phyloP scores from a whole-genome alignment of 2,113 vertebrate genomes.

The Brachyhypopomus gauderio region DNA sequence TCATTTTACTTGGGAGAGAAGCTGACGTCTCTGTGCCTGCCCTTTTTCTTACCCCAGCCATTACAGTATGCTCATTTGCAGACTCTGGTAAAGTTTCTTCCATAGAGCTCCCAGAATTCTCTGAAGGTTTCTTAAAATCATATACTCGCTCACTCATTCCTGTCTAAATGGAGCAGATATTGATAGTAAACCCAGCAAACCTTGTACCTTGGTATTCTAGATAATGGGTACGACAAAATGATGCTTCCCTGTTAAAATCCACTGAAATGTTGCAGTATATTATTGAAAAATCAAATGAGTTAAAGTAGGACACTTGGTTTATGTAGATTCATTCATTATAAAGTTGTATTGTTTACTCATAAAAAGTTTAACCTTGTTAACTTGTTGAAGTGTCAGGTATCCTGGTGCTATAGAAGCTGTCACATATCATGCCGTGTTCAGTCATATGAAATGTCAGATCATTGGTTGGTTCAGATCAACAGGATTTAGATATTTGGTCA shows the following conservation, averaged over 20 bases:
- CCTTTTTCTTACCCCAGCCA: slow-evolving; percentile 1
- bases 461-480: background rate
- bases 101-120: slow-evolving; percentile 22
- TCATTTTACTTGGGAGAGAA: background rate
- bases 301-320: background rate
- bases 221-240: background rate
- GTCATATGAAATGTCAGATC: background rate
- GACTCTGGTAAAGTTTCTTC: slow-evolving; percentile 7
- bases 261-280: background rate
- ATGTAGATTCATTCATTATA: background rate
- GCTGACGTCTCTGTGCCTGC: background rate
- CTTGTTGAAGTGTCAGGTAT: background rate
- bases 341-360: background rate
- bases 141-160: slow-evolving; percentile 5
- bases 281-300: background rate
- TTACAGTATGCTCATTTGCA: background rate
- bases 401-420: background rate
- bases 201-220: background rate
- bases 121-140: slow-evolving; percentile 19
- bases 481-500: background rate
- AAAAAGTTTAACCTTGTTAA: background rate
- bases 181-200: background rate
- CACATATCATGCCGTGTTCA: background rate
- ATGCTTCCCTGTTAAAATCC: background rate
- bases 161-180: background rate